A percentile compares a stretch with the other conserved stretches of the same genome.
Conservation (phyloP, 1,140 invertebrate genomes). For the Tyrophagus putrescentiae region DNA sequence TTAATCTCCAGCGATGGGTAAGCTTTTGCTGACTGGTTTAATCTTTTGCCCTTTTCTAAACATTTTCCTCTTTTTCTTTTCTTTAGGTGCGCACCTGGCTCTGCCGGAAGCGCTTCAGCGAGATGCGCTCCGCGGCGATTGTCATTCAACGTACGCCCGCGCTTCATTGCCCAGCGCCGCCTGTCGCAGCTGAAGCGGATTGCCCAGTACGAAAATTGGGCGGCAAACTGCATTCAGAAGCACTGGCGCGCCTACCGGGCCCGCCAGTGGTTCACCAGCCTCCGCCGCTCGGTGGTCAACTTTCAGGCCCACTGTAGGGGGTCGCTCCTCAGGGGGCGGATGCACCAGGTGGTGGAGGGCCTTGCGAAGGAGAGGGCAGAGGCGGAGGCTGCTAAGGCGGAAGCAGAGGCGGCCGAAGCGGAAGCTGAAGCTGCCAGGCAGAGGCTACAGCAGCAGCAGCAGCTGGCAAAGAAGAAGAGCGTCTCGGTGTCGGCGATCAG, state of each 20-base stretch:
- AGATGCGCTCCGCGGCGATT: conserved; percentile 52
- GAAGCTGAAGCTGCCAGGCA: background rate
- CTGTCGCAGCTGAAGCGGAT: conserved; percentile 24
- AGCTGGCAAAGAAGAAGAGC: background rate
- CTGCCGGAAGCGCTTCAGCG: conserved; percentile 57
- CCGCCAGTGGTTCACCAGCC: conserved; percentile 48
- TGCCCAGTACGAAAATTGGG: conserved; percentile 35
- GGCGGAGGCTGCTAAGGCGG: background rate
- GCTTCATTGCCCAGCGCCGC: conserved; percentile 38
- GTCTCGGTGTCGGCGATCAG: conserved; percentile 12
- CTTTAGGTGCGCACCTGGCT: conserved; percentile 49
- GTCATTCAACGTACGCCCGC: conserved; percentile 54
- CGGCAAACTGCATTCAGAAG: conserved; percentile 58
- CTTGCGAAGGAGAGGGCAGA: background rate
- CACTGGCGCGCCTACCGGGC: conserved; percentile 52
- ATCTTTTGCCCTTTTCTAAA: background rate
- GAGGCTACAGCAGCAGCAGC: background rate
- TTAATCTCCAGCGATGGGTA: conserved; percentile 72
- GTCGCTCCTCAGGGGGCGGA: conserved; percentile 20
- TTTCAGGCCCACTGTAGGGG: conserved; percentile 30
- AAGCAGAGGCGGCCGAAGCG: background rate
- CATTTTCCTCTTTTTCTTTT: background rate
- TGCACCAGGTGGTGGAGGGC: background rate
- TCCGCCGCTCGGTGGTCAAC: conserved; percentile 36
- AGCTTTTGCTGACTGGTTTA: conserved; percentile 5